A percentile compares a stretch with the other conserved stretches of the same genome.
Conservation (phyloP, 2,888 invertebrate species). For the Thelaira solivaga region DNA sequence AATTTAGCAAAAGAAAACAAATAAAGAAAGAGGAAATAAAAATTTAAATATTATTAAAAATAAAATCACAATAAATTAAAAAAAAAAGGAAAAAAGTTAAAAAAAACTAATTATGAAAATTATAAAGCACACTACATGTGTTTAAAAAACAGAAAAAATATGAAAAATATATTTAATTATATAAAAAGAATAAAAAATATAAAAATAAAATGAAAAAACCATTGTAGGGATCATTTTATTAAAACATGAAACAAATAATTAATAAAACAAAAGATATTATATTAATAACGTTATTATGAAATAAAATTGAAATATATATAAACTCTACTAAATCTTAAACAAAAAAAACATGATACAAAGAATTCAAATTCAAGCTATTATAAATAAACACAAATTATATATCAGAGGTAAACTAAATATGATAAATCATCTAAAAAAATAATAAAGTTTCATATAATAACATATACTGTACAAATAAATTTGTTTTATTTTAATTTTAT, state of each 20-base stretch:
- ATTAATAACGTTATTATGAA: conserved; percentile 50
- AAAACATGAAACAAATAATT: conserved; percentile 55
- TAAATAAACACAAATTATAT: conserved; percentile 53
- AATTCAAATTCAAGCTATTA: conserved; percentile 66
- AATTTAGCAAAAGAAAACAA: conserved; percentile 30
- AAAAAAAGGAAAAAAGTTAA: conserved; percentile 1
- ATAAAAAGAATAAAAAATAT: conserved; percentile 19
- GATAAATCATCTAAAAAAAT: conserved; percentile 59
- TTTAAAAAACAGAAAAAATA: conserved; percentile 12
- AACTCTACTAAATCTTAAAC: conserved; percentile 62
- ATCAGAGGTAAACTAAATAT: conserved; percentile 62
- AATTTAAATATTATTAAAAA: conserved; percentile 24
- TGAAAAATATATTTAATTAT: conserved; percentile 28
- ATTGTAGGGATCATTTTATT: conserved; percentile 63
- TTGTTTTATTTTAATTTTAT: background rate
- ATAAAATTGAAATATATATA: conserved; percentile 37
- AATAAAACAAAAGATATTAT: conserved; percentile 55
- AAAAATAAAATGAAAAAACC: conserved; percentile 41
- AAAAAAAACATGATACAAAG: conserved; percentile 62
- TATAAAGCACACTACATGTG: conserved; percentile 32
- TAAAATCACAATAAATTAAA: conserved; percentile 26
- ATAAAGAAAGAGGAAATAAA: background rate
- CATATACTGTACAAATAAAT: conserved; percentile 43
- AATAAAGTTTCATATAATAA: conserved; percentile 59
- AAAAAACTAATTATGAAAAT: conserved; percentile 20